phyloP scores from a whole-genome alignment of 2,113 vertebrate species.

The Tapirus terrestris region DNA sequence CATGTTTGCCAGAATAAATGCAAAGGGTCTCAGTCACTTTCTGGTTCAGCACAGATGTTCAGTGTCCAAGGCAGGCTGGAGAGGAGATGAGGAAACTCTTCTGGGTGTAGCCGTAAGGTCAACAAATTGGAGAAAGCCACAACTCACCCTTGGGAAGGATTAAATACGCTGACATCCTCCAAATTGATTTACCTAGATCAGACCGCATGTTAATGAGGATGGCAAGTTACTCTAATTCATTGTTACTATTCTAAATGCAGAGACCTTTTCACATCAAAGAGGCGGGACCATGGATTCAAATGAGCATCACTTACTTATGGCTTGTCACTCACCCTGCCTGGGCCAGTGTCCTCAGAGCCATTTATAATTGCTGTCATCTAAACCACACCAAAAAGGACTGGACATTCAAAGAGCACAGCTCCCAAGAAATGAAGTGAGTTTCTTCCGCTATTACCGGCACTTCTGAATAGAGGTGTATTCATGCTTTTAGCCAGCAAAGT shows the following conservation, averaged over 20 bases:
- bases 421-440: not conserved
- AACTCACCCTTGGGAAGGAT: slow-evolving; percentile 77
- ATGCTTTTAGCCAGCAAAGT: not conserved
- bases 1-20: not conserved
- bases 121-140: slow-evolving; percentile 79
- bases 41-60: not conserved
- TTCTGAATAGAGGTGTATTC: not conserved
- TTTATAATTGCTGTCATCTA: not conserved
- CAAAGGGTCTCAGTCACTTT: not conserved
- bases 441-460: not conserved
- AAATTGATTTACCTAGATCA: slow-evolving; percentile 78
- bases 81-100: slow-evolving; percentile 44
- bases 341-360: not conserved
- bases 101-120: slow-evolving; percentile 42
- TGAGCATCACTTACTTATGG: not conserved
- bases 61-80: not conserved
- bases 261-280: slow-evolving; percentile 26
- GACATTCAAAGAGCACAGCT: not conserved
- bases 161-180: slow-evolving; percentile 69
- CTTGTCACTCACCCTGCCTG: not conserved
- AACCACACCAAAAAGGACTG: not conserved
- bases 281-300: slow-evolving; percentile 2
- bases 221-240: slow-evolving; percentile 67
- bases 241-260: slow-evolving; percentile 62
- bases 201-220: slow-evolving; percentile 75